These are phyloP conservation scores for Streptopelia turtur DNA, from an alignment of 2,797 vertebrate species.

Conservation along the genomic window DNA sequence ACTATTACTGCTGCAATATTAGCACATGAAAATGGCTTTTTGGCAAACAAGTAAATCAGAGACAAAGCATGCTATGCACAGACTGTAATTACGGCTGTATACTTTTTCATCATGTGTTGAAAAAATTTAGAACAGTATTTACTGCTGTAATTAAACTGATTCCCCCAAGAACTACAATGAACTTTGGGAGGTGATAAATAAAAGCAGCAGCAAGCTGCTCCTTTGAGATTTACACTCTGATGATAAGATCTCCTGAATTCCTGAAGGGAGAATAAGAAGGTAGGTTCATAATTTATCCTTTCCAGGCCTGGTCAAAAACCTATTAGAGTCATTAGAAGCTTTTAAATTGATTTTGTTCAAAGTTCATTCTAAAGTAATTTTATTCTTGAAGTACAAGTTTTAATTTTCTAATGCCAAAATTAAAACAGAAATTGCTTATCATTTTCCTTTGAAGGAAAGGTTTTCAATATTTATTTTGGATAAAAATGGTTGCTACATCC, in stretches of 20 bases:
- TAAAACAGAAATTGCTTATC: conserved; percentile 6
- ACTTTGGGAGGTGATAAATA: conserved; percentile 64
- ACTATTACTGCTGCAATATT: neutral
- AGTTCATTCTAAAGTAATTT: conserved; percentile 25
- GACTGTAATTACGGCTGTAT: conserved; percentile 23
- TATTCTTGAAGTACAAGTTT: conserved; percentile 35
- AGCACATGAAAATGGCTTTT: conserved; percentile 30
- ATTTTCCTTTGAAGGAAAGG: conserved; percentile 5
- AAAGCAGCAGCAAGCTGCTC: conserved; percentile 61
- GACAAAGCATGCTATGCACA: conserved; percentile 41
- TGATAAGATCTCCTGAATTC: conserved; percentile 41
- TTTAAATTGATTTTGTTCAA: conserved; percentile 40
- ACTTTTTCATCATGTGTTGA: conserved; percentile 22
- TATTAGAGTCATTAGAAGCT: conserved; percentile 24
- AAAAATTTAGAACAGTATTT: conserved; percentile 57
- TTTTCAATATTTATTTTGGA: neutral
- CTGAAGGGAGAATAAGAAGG: conserved; percentile 21
- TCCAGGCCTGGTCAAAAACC: neutral
- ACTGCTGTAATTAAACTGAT: conserved; percentile 62
- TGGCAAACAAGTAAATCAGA: conserved; percentile 51
- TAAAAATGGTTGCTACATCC: neutral
- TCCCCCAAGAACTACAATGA: conserved; percentile 63
- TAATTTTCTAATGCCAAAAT: conserved; percentile 42
- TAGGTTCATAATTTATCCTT: conserved; percentile 40
- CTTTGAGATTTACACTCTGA: conserved; percentile 53